Conservation (phyloP, 2,888 invertebrate genomes). For the Ennomos quercinarius region DNA sequence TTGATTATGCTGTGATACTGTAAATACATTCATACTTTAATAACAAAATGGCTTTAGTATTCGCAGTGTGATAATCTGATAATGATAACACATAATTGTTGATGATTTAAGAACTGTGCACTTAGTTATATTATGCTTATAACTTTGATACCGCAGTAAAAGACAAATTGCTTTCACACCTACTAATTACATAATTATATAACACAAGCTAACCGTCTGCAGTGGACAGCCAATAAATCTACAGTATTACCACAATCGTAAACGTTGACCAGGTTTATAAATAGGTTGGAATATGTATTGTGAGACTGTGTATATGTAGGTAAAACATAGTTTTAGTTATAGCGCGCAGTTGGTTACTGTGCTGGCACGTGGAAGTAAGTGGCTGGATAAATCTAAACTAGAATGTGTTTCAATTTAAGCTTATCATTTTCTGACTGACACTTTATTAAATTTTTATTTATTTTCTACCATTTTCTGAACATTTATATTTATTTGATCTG, state of each 20-base stretch:
- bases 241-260: constrained; percentile 30
- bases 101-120: too few relatives aligned
- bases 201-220: constrained; percentile 28
- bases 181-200: constrained; percentile 20
- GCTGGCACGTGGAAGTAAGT: constrained; percentile 13
- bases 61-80: too few relatives aligned
- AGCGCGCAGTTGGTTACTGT: background rate
- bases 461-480: too few relatives aligned
- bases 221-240: constrained; percentile 32
- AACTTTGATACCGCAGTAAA: too few relatives aligned
- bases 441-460: too few relatives aligned
- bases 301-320: background rate
- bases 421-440: too few relatives aligned
- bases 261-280: constrained; percentile 13
- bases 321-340: background rate
- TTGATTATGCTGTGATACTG: background rate
- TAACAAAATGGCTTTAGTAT: too few relatives aligned
- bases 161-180: constrained; percentile 1
- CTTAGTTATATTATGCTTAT: too few relatives aligned
- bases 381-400: background rate
- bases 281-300: too few relatives aligned
- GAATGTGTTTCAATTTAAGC: background rate
- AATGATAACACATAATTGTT: too few relatives aligned
- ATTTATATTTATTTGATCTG: too few relatives aligned
- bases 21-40: constrained; percentile 7